Evolutionary conservation across 2,888 invertebrate genomes (phyloP), one percentile per base, ranked within the genome.

Genomic region (Balanococcus diminutus): DNA sequence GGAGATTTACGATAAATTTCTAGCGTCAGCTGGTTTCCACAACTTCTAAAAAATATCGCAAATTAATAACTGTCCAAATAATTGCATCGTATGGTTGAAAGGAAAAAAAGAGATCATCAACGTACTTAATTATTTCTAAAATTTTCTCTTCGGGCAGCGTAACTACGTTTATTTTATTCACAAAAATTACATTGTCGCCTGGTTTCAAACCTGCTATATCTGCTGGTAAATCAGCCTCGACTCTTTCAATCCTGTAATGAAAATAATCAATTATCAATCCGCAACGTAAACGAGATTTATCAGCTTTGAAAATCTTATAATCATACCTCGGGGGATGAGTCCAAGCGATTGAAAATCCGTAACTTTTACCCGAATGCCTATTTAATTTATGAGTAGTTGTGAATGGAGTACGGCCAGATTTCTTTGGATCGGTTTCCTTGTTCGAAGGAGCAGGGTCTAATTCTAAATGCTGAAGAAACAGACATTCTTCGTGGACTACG

Each of bases 341-440:
- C 96, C 96, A 96, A 0, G 96, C 96, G 84, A 96, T 94, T 5
- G 96, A 96, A 90, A 96, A 96, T 19, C 96, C 96, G 88, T 94
- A 95, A 31, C 95, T 95, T n/a, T 92, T 32, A 91, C 91, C 88
- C 28, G 88, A 87, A 32, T 88, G 90, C 87, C 90, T 89, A 75
- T 89, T 88, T 86, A 91, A 91, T 90, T 92, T 92, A 89, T 94
- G 94, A 75, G 96, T 95, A 87, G 94, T 93, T 19, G 96, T 96
- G 89, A 96, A 96, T 0, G 96, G 96, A 0, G 96, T 96, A 86
- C 95, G 92, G 11, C 96, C 96, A 87, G 92, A 91, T 87, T 92
- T 90, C 88, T 90, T 90, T 2, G 90, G 90, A 0, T 92, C 90
- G 88, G 91, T 56, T 91, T 93, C 89, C 87, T 90, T 89, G 31